These are phyloP conservation scores for Pristionchus entomophagus DNA, from an alignment of 2,888 invertebrate species.

Conservation along the genomic window DNA sequence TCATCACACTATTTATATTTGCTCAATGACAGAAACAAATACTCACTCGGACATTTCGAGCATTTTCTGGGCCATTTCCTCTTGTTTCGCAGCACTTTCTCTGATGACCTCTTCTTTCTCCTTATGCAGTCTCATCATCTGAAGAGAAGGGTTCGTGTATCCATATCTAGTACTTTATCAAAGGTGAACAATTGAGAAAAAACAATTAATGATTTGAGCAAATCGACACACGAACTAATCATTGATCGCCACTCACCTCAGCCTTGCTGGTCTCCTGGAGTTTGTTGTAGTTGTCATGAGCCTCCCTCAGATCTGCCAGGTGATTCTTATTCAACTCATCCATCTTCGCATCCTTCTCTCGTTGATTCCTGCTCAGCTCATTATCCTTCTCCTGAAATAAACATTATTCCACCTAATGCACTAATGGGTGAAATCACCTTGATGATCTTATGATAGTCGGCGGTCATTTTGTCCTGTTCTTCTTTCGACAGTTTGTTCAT, in stretches of 20 bases:
- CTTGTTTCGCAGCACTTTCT: background rate
- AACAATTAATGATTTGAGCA: too few species aligned
- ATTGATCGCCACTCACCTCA: background rate
- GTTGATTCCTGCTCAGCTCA: background rate
- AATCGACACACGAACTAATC: too few species aligned
- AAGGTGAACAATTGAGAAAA: too few species aligned
- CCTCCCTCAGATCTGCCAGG: background rate
- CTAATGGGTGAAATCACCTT: background rate
- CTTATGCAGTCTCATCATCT: background rate
- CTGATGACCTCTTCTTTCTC: background rate
- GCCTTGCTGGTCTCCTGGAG: background rate
- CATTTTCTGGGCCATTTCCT: background rate
- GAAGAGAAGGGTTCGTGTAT: background rate
- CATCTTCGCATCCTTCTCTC: background rate
- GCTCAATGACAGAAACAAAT: too few species aligned
- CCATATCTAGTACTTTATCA: too few species aligned
- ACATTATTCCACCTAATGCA: background rate
- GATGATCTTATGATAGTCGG: background rate
- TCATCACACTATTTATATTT: too few species aligned
- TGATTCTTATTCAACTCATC: constrained; percentile 12
- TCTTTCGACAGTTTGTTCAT: background rate
- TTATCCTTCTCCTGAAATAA: background rate
- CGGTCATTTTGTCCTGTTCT: background rate
- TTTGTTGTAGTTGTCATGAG: constrained; percentile 12
- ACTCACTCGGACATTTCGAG: background rate